phyloP scores from a whole-genome alignment of 2,888 invertebrate species.

The Mythimna ferrago region DNA sequence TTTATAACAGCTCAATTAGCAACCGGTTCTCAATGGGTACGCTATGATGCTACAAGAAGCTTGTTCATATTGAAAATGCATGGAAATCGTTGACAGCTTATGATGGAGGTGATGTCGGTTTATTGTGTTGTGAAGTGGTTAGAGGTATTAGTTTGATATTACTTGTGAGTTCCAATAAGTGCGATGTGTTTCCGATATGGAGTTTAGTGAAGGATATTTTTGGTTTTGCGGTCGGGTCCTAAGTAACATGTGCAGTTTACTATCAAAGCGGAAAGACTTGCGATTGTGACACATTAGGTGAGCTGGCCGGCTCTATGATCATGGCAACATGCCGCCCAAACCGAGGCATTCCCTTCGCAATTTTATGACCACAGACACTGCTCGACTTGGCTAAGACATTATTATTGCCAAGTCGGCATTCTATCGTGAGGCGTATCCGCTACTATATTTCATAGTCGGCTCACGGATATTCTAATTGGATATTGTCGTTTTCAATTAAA shows the following conservation, averaged over 20 bases:
- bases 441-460: slow-evolving; percentile 16
- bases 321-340: slow-evolving; percentile 59
- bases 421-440: slow-evolving; percentile 51
- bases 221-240: slow-evolving; percentile 60
- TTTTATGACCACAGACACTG: slow-evolving; percentile 73
- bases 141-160: slow-evolving; percentile 33
- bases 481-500: slow-evolving; percentile 33
- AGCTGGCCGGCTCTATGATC: slow-evolving; percentile 58
- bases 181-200: slow-evolving; percentile 40
- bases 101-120: slow-evolving; percentile 35
- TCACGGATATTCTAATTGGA: slow-evolving; percentile 38
- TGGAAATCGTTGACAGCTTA: slow-evolving; percentile 78
- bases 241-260: slow-evolving; percentile 83
- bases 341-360: slow-evolving; percentile 67
- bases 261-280: slow-evolving; percentile 69
- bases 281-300: slow-evolving; percentile 73
- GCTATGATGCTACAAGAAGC: slow-evolving; percentile 72
- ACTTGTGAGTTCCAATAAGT: slow-evolving; percentile 40
- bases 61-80: slow-evolving; percentile 70
- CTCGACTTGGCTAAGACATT: slow-evolving; percentile 62
- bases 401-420: slow-evolving; percentile 73
- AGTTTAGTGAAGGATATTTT: slow-evolving; percentile 37
- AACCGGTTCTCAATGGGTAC: slow-evolving; percentile 68
- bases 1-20: slow-evolving; percentile 79
- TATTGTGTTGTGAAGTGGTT: slow-evolving; percentile 28